A percentile compares a stretch with the other conserved stretches of the same genome.
phyloP scores from a whole-genome alignment of 2,797 vertebrate genomes.

The Tapirus indicus region DNA sequence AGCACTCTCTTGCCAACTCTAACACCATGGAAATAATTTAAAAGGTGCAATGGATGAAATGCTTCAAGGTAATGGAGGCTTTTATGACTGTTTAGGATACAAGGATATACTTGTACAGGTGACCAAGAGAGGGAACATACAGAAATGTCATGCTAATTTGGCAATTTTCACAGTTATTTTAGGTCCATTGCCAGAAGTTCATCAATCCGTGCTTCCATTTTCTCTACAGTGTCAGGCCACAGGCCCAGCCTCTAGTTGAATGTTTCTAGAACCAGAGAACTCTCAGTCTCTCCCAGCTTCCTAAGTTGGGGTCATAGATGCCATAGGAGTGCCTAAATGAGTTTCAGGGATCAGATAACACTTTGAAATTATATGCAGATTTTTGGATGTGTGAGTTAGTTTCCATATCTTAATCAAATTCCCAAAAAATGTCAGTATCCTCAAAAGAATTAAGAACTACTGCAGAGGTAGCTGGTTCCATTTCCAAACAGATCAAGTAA shows the following conservation, averaged over 20 bases:
- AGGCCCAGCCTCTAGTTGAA: not conserved
- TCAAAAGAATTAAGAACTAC: constrained; percentile 5
- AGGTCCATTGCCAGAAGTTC: not conserved
- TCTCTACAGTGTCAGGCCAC: not conserved
- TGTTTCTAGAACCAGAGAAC: not conserved
- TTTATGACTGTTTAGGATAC: constrained; percentile 29
- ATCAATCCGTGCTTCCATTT: not conserved
- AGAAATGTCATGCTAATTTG: constrained; percentile 27
- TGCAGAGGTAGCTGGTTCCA: not conserved
- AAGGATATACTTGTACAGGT: constrained; percentile 50
- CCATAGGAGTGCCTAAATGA: not conserved
- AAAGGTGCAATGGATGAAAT: constrained; percentile 70
- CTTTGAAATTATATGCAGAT: not conserved
- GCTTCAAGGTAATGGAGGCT: not conserved
- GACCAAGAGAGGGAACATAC: not conserved
- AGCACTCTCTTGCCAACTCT: constrained; percentile 71
- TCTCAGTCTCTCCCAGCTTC: accelerated
- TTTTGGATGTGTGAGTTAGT: not conserved
- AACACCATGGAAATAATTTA: constrained; percentile 76
- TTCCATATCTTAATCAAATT: not conserved
- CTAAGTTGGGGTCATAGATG: not conserved
- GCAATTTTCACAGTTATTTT: constrained; percentile 45
- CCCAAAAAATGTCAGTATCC: not conserved
- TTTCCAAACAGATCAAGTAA: constrained; percentile 1
- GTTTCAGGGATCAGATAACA: not conserved